Evolutionary conservation across 2,113 vertebrate species (phyloP).

Genomic region (Perca flavescens): DNA sequence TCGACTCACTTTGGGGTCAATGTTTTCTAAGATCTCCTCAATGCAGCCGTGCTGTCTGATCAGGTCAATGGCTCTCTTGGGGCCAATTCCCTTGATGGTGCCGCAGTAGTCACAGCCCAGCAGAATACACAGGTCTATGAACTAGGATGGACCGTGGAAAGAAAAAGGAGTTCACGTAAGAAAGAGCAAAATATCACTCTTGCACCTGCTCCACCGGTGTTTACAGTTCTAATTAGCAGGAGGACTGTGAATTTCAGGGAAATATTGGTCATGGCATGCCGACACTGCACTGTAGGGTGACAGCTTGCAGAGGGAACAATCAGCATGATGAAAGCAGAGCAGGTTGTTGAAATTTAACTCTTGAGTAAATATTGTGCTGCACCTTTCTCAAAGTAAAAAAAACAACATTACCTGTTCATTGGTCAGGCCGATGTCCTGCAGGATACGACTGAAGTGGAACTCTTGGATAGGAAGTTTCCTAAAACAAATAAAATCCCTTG

Average conservation of each 20-base stretch:
- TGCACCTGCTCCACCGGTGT: neutral
- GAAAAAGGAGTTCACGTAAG: neutral
- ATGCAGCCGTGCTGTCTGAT: conserved; percentile 94
- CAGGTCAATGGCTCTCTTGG: conserved; percentile 95
- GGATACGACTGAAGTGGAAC: conserved; percentile 90
- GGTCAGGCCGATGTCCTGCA: conserved; percentile 90
- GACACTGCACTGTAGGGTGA: neutral
- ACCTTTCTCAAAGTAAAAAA: neutral
- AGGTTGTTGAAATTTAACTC: neutral
- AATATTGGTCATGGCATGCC: neutral
- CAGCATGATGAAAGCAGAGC: neutral
- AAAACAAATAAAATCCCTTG: neutral
- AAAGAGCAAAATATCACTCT: neutral
- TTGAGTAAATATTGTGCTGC: neutral
- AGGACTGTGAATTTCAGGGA: neutral
- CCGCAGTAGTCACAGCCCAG: conserved; percentile 98
- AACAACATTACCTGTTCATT: conserved; percentile 85
- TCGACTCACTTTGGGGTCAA: conserved; percentile 85
- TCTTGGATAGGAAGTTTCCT: conserved; percentile 98
- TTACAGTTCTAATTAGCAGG: neutral
- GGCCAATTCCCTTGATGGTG: conserved; percentile 96
- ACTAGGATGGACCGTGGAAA: conserved; percentile 72
- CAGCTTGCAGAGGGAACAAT: neutral
- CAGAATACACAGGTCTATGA: conserved; percentile 96
- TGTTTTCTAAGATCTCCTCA: conserved; percentile 91